phyloP scores from a whole-genome alignment of 2,113 vertebrate genomes.

The Gallinago jamesoni region DNA sequence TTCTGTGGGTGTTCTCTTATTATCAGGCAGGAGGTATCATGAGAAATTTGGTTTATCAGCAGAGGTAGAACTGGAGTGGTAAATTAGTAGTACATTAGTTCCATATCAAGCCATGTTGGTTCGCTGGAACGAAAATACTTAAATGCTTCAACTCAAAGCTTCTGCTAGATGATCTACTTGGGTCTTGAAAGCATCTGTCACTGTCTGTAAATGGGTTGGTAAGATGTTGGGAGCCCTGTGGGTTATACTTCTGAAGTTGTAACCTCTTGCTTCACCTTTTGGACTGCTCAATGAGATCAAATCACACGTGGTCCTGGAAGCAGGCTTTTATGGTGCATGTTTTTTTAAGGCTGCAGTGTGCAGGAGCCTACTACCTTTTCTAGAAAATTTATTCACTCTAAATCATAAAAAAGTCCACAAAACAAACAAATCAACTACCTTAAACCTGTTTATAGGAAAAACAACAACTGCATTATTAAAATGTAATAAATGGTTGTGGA shows the following conservation, averaged over 20 bases:
- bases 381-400: not conserved
- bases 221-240: not conserved
- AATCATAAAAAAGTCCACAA: not conserved
- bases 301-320: not conserved
- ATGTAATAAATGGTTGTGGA: not conserved
- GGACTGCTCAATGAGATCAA: not conserved
- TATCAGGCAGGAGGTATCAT: not conserved
- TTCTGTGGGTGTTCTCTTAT: not conserved
- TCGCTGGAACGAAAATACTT: constrained; percentile 5
- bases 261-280: not conserved
- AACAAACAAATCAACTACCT: not conserved
- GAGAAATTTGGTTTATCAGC: not conserved
- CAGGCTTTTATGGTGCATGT: not conserved
- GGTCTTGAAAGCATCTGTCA: not conserved
- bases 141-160: not conserved
- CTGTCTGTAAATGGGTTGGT: not conserved
- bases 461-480: not conserved
- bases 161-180: not conserved
- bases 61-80: not conserved
- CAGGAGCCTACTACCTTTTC: not conserved
- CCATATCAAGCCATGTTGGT: not conserved
- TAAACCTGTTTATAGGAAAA: not conserved
- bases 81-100: not conserved
- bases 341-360: not conserved
- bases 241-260: not conserved